phyloP scores from a whole-genome alignment of 2,797 vertebrate genomes.

The Prunella strophiata region DNA sequence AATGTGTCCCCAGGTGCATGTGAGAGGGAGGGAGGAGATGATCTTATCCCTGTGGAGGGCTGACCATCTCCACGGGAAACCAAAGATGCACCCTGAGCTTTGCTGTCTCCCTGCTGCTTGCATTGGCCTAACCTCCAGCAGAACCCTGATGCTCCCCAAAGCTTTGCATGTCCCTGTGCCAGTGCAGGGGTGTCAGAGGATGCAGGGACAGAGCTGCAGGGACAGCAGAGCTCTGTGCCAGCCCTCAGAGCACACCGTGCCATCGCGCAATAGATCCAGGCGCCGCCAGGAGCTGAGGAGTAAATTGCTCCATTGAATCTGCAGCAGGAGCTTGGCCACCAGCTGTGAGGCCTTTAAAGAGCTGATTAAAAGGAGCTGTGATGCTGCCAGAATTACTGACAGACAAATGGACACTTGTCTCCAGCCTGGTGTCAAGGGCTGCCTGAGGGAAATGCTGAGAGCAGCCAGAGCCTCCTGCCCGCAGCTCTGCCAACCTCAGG shows the following conservation, averaged over 20 bases:
- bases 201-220: background rate
- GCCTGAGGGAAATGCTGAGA: accelerated
- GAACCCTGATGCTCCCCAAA: background rate
- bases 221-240: background rate
- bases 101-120: background rate
- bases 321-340: background rate
- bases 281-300: background rate
- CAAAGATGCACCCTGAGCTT: background rate
- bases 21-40: background rate
- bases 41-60: background rate
- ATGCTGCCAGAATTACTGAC: background rate
- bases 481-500: background rate
- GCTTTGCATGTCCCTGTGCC: background rate
- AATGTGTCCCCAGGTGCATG: background rate
- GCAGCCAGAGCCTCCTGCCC: accelerated
- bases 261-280: accelerated
- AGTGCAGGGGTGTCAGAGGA: background rate
- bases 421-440: background rate
- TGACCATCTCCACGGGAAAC: background rate
- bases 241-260: accelerated
- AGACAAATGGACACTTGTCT: background rate
- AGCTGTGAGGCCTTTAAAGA: background rate
- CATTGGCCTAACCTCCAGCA: background rate
- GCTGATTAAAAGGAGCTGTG: slow-evolving; percentile 24
- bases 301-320: background rate